Percentiles rank a stretch among this genome's conserved stretches.
phyloP scores from a whole-genome alignment of 1,140 invertebrate species.

The Heliconius hermathena region DNA sequence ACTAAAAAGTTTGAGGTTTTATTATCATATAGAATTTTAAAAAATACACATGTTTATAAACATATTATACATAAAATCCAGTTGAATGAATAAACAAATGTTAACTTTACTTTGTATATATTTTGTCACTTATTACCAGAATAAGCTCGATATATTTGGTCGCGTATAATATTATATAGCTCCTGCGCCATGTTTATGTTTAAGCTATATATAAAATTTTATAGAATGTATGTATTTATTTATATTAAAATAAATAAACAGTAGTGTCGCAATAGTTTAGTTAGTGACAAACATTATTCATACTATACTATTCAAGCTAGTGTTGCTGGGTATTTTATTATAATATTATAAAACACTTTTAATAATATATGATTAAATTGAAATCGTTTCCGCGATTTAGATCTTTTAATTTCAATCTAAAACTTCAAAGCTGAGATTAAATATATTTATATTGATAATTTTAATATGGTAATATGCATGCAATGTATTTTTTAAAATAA shows the following conservation, averaged over 20 bases:
- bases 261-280: slow-evolving; percentile 24
- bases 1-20: not conserved
- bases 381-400: not conserved
- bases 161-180: slow-evolving; percentile 31
- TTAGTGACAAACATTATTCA: slow-evolving; percentile 21
- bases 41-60: not conserved
- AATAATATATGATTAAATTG: slow-evolving; percentile 14
- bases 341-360: slow-evolving; percentile 39
- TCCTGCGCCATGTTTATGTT: slow-evolving; percentile 21
- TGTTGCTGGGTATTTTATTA: slow-evolving; percentile 22
- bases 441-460: too few species aligned
- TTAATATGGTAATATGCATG: too few species aligned
- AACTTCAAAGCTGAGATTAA: too few species aligned
- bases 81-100: not conserved
- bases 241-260: slow-evolving; percentile 7
- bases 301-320: slow-evolving; percentile 23
- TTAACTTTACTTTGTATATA: slow-evolving; percentile 13
- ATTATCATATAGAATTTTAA: not conserved
- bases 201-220: slow-evolving; percentile 18
- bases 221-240: not conserved
- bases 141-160: slow-evolving; percentile 35
- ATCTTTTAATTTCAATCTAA: too few species aligned
- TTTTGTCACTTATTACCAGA: slow-evolving; percentile 23
- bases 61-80: not conserved
- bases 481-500: not conserved